Evolutionary conservation across 2,113 vertebrate species (phyloP).

Genomic region (Zosterops japonicus): DNA sequence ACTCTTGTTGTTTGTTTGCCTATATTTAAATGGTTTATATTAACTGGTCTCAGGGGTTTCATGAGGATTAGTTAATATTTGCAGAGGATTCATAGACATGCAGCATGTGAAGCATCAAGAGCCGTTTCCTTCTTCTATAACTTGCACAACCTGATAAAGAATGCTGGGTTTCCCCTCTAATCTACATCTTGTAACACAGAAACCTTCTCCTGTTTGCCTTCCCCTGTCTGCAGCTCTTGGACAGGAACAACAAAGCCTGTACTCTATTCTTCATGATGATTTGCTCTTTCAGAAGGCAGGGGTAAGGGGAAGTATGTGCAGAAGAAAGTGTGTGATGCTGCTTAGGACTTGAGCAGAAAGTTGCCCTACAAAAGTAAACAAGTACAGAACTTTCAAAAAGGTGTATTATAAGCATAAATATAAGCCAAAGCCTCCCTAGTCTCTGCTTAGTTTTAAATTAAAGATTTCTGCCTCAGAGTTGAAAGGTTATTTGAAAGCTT

Average conservation of each 20-base stretch:
- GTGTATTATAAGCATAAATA: not conserved
- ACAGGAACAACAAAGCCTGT: not conserved
- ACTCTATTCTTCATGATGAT: not conserved
- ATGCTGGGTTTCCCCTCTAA: not conserved
- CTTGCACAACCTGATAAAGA: not conserved
- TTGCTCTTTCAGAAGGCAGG: not conserved
- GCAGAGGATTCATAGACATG: not conserved
- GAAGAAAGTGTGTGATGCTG: not conserved
- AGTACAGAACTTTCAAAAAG: not conserved
- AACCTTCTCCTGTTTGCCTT: slow-evolving; percentile 14
- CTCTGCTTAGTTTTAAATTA: not conserved
- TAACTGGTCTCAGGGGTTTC: not conserved
- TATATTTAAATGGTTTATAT: not conserved
- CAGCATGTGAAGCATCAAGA: not conserved
- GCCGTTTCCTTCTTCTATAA: not conserved
- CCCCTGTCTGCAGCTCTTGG: not conserved
- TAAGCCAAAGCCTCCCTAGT: not conserved
- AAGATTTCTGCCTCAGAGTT: not conserved
- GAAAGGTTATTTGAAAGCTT: not conserved
- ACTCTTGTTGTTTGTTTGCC: not conserved
- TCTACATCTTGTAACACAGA: not conserved
- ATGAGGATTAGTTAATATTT: slow-evolving; percentile 20
- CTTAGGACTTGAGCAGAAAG: not conserved
- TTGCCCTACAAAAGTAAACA: not conserved
- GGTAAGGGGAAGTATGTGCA: not conserved